Base-by-base conservation (phyloP, 2,888 invertebrate genomes). In the Lymantria dispar region DNA sequence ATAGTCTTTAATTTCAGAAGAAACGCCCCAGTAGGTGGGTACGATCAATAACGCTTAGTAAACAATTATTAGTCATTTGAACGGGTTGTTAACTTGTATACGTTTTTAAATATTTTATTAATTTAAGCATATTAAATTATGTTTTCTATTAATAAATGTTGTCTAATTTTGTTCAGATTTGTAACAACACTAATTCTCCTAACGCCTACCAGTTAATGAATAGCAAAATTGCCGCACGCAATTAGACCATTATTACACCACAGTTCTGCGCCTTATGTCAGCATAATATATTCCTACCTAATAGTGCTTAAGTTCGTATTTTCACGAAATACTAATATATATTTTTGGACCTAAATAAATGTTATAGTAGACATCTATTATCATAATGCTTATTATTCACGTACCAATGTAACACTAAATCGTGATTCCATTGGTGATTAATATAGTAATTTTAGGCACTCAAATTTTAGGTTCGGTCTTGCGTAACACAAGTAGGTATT, bases 181-280 rank as follows among this genome's bases (percentile, higher is more conserved):
- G 47, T 62, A 56, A 47, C 48, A 45, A 57, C 60, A 55, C 50
- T 68, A 60, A 62, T 68, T 69, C 62, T 62, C 56, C 59, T 55
- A 58, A 55, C 62, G 58, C 62, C 64, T 60, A 50, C 47, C 56
- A 51, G 54, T 68, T 72, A 68, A 74, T 62, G 61, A 72, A 75
- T 72, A 68, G 59, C 52, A 64, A 64, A 54, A 58, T 60, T 58
- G 41, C 47, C 52, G 60, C 80, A 80, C 76, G 80, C 78, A 54
- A 82, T 66, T 53, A 22, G 59, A 64, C 58, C 69, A 76, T 78
- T 76, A 75, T 68, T 54, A 60, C 46, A 53, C 42, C 49, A 47
- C 54, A 59, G 56, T 52, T 55, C 52, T 52, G 57, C 55, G 58
- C 50, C 33, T 50, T 59, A 52, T 52, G 60, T 60, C 57, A 47